These are phyloP conservation scores for Ectemnius cavifrons DNA, from an alignment of 2,888 invertebrate species.

Conservation along the genomic window DNA sequence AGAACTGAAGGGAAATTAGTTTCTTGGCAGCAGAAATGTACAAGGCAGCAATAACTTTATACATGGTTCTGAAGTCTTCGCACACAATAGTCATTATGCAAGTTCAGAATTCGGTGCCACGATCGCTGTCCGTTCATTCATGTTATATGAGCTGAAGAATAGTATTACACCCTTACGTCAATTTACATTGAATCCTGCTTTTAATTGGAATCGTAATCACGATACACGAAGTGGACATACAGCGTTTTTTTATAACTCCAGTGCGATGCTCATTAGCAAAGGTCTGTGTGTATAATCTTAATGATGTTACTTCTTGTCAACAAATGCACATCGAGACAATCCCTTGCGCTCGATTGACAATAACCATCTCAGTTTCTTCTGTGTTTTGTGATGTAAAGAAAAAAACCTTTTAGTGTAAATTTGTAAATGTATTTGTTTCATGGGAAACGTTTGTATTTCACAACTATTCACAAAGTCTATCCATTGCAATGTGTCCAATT, in stretches of 20 bases:
- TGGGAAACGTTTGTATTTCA: constrained; percentile 37
- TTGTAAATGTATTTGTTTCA: constrained; percentile 33
- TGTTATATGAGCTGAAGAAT: constrained; percentile 26
- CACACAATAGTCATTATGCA: constrained; percentile 31
- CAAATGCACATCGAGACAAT: too few species aligned
- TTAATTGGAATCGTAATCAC: constrained; percentile 30
- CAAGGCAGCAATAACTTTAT: constrained; percentile 70
- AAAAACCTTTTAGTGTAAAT: constrained; percentile 20
- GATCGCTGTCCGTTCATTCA: constrained; percentile 5
- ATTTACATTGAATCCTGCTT: constrained; percentile 30
- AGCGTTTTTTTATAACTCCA: not conserved
- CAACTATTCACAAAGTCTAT: constrained; percentile 50
- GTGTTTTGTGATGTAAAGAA: constrained; percentile 19
- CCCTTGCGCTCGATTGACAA: not conserved
- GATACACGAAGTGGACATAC: constrained; percentile 32
- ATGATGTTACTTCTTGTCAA: too few species aligned
- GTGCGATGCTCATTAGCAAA: too few species aligned
- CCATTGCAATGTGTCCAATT: constrained; percentile 32
- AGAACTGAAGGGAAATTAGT: constrained; percentile 53
- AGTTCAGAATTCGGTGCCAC: too few species aligned
- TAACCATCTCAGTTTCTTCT: not conserved
- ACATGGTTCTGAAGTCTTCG: constrained; percentile 58
- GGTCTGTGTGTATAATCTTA: too few species aligned
- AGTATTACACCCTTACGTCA: constrained; percentile 14
- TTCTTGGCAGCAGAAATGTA: constrained; percentile 68